Evolutionary conservation across 2,888 invertebrate genomes (phyloP).

Genomic region (Lepidocyrtinus sp.): DNA sequence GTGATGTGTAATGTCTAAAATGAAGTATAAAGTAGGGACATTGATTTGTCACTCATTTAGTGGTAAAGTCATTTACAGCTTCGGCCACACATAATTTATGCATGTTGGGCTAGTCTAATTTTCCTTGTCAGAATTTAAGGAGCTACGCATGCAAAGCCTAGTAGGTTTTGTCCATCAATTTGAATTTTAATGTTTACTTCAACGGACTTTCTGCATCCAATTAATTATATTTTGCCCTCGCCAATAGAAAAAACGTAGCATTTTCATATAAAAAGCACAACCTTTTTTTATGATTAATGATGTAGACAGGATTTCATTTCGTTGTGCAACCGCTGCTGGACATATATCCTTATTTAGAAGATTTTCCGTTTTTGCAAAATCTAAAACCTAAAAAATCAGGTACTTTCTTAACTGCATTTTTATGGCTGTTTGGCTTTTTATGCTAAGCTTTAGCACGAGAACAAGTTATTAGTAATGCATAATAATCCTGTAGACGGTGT

Average conservation of each 20-base stretch:
- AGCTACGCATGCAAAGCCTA: too few species aligned
- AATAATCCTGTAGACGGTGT: background rate
- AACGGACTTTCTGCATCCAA: background rate
- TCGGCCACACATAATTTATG: background rate
- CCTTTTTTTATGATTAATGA: background rate
- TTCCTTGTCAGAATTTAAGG: background rate
- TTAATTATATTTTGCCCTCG: background rate
- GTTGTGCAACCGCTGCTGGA: conserved; percentile 22
- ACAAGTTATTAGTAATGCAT: conserved; percentile 30
- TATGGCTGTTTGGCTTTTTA: background rate
- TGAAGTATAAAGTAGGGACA: background rate
- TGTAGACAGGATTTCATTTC: background rate
- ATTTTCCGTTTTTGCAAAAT: background rate
- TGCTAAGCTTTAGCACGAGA: background rate
- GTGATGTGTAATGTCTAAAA: background rate
- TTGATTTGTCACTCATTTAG: conserved; percentile 11
- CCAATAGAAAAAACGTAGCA: background rate
- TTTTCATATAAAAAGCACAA: background rate
- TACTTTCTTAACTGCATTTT: conserved; percentile 29
- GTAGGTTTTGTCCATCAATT: too few species aligned
- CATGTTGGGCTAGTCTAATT: background rate
- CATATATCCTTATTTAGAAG: background rate
- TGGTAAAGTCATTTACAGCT: conserved; percentile 22
- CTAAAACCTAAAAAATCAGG: too few species aligned
- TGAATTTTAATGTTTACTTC: background rate